Base-by-base conservation (phyloP, 1,140 invertebrate species). In the Drosophila prosaltans region DNA sequence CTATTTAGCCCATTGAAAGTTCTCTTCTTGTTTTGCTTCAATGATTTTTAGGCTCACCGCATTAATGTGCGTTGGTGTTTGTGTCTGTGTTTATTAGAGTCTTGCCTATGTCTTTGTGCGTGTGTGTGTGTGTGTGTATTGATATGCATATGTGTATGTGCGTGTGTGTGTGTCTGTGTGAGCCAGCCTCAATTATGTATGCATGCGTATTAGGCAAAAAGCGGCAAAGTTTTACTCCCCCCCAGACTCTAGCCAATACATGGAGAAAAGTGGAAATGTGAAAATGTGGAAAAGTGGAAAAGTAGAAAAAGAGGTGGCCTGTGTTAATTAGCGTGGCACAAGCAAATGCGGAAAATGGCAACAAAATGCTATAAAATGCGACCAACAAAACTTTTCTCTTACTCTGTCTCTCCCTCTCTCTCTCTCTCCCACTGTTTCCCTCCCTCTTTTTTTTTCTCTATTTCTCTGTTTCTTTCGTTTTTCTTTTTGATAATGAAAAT, bases 401-500 rank as follows among this genome's bases (percentile, higher is more conserved):
- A 21, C 8, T 51, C 21, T 51, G 2, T 26, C 16, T 24, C 16
- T 8, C 2, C 10, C 3, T 10, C 1, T 4, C 16, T 51, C 7
- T 51, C 7, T 21, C 16, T 21, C 6, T 21, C 8, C 16, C n/a
- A 36, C 16, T 86, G 65, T 86, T 69, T 72, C 75, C 8, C 2
- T 24, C 5, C 7, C 9, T 51, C 21, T 26, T 26, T 26, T 10
- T 48, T 48, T 8, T 36, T 26, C 10, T 51, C 4, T 51, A 26
- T 51, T 24, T 51, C 26, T 51, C 26, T 51, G n/a, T 26, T 26
- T 51, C 21, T 51, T 51, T 39, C 57, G 45, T 51, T 51, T 59
- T 59, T 88, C 77, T 88, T 72, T 76, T 80, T 82, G 82, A 86
- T 86, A 86, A 86, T 86, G 83, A 82, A 88, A 86, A 85, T 81